phyloP scores from a whole-genome alignment of 2,113 vertebrate species.

The Syngnathoides biaculeatus region DNA sequence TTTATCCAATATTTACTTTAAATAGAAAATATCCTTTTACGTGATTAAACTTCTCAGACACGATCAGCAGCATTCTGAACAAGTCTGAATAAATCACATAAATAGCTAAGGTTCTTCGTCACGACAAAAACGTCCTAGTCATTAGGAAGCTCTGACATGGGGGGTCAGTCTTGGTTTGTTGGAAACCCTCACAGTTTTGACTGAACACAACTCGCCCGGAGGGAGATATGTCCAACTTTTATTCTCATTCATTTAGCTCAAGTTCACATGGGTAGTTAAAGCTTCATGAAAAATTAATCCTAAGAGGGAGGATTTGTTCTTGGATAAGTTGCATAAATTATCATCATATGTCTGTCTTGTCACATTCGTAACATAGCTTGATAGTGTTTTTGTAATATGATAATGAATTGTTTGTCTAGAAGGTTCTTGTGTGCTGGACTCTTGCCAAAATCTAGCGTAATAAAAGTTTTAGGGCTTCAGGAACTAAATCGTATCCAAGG shows the following conservation, averaged over 20 bases:
- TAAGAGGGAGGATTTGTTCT: slow-evolving; percentile 55
- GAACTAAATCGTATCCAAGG: slow-evolving; percentile 21
- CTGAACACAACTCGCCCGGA: slow-evolving; percentile 35
- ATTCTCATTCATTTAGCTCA: slow-evolving; percentile 40
- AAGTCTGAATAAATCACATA: slow-evolving; percentile 41
- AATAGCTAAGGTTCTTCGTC: slow-evolving; percentile 22
- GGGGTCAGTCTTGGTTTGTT: slow-evolving; percentile 23
- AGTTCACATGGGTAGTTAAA: slow-evolving; percentile 51
- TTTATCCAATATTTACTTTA: background rate
- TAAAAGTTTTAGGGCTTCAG: slow-evolving; percentile 20
- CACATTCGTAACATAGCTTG: slow-evolving; percentile 32
- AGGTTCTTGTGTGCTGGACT: slow-evolving; percentile 38
- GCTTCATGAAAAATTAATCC: slow-evolving; percentile 43
- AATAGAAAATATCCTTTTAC: background rate
- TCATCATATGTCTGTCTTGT: slow-evolving; percentile 16
- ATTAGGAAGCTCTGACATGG: slow-evolving; percentile 9
- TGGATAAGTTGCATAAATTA: slow-evolving; percentile 57
- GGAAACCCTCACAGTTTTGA: slow-evolving; percentile 25
- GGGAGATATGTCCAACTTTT: slow-evolving; percentile 45
- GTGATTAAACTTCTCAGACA: slow-evolving; percentile 29
- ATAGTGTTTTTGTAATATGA: slow-evolving; percentile 52
- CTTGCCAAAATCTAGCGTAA: slow-evolving; percentile 34
- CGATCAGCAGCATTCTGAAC: slow-evolving; percentile 30
- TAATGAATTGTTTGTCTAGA: slow-evolving; percentile 52
- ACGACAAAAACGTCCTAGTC: slow-evolving; percentile 30